These are phyloP conservation scores for Chaetogeoica ovagalla DNA, from an alignment of 2,888 invertebrate genomes.

Conservation along the genomic window DNA sequence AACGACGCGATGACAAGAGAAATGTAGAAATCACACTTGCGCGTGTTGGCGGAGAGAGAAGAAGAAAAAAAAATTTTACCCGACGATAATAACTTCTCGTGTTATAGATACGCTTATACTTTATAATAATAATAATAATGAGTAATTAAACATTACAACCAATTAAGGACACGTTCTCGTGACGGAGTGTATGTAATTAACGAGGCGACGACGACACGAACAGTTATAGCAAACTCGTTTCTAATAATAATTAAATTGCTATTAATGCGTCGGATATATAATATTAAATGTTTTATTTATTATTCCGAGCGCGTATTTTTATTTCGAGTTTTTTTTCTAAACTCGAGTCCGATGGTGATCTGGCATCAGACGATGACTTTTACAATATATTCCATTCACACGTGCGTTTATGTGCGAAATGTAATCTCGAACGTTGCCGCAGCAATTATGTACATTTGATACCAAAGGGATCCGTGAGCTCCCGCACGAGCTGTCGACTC, in stretches of 20 bases:
- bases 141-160: conserved; percentile 45
- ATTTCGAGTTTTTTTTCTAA: not conserved
- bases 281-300: conserved; percentile 4
- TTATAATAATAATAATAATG: conserved; percentile 4
- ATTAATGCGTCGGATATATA: conserved; percentile 17
- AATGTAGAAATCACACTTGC: conserved; percentile 48
- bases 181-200: conserved; percentile 24
- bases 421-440: too few relatives aligned
- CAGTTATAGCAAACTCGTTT: conserved; percentile 29
- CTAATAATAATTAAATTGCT: conserved; percentile 31
- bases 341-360: not conserved
- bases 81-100: conserved; percentile 6
- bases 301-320: conserved; percentile 1
- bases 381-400: too few relatives aligned
- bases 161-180: conserved; percentile 43
- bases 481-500: too few relatives aligned
- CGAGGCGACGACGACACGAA: conserved; percentile 8
- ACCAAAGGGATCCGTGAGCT: too few relatives aligned
- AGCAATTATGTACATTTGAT: too few relatives aligned
- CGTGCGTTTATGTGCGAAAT: too few relatives aligned
- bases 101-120: not conserved
- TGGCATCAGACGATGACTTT: too few relatives aligned
- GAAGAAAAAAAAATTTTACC: conserved; percentile 23
- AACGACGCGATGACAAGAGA: conserved; percentile 22
- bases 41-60: conserved; percentile 18